Evolutionary conservation across 1,140 invertebrate genomes (phyloP).

Genomic region (Pachyrhynchus sulphureomaculatus): DNA sequence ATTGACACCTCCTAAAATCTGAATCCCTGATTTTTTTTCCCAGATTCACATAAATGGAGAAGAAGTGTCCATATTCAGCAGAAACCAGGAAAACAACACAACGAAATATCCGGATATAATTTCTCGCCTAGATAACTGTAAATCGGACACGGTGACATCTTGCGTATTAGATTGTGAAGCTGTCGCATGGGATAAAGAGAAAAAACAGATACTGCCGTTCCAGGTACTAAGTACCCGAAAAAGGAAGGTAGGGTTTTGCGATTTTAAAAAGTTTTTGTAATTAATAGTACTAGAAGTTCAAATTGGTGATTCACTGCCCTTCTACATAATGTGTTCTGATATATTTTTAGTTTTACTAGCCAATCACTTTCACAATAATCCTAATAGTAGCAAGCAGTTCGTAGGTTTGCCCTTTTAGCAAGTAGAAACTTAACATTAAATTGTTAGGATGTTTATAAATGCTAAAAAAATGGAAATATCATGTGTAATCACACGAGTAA

Average conservation of each 20-base stretch:
- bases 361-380: no score
- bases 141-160: conserved; percentile 66
- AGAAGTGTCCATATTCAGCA: conserved; percentile 82
- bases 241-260: conserved; percentile 69
- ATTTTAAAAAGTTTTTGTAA: not conserved
- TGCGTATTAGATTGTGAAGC: conserved; percentile 97
- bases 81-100: conserved; percentile 99
- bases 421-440: no score
- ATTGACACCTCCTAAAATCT: no score
- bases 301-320: no score
- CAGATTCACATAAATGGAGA: conserved; percentile 76
- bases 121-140: conserved; percentile 64
- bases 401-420: no score
- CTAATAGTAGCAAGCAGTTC: no score
- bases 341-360: no score
- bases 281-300: no score
- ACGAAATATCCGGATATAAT: conserved; percentile 97
- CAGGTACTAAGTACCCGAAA: conserved; percentile 96
- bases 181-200: conserved; percentile 92
- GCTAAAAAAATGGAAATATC: no score
- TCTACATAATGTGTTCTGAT: no score
- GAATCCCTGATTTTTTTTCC: conserved; percentile 37
- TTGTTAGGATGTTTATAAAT: no score
- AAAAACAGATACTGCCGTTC: conserved; percentile 93
- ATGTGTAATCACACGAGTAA: no score